Percentiles rank a stretch among this genome's conserved stretches.
Evolutionary conservation across 2,888 invertebrate species (phyloP).

Genomic region (Dryobota labecula): DNA sequence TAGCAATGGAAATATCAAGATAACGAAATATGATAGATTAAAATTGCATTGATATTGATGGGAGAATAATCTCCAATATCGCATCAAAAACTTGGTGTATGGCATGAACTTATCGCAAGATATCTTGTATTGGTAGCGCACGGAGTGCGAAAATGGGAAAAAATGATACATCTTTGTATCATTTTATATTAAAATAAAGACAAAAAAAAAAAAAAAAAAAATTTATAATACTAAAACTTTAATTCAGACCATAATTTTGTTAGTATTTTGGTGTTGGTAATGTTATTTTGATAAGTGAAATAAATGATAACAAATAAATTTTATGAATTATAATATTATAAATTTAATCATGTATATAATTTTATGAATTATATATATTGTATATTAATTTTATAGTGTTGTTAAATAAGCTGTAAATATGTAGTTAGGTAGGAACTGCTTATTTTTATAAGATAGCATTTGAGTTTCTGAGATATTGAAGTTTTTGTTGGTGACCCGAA

Average conservation of each 20-base stretch:
- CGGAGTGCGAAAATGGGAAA: background rate
- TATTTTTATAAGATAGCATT: background rate
- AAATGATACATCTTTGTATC: background rate
- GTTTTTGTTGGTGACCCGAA: background rate
- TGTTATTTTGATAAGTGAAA: background rate
- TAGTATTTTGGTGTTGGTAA: no score
- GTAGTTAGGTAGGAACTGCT: background rate
- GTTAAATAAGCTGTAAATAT: background rate
- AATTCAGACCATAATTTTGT: no score
- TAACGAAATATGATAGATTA: no score
- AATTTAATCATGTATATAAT: no score
- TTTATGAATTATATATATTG: background rate
- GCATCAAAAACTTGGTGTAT: background rate
- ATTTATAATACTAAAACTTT: no score
- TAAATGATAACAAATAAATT: no score
- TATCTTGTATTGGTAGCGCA: background rate
- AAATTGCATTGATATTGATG: background rate
- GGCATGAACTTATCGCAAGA: background rate
- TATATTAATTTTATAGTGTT: no score
- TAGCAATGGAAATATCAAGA: conserved; percentile 79
- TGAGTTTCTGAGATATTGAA: background rate
- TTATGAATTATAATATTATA: no score
- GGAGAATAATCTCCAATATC: background rate
- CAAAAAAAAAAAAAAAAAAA: no score
- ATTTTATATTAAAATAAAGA: no score